A percentile compares a stretch with the other conserved stretches of the same genome.
These are phyloP conservation scores for Selene dorsalis DNA, from an alignment of 2,797 vertebrate species.

Conservation along the genomic window DNA sequence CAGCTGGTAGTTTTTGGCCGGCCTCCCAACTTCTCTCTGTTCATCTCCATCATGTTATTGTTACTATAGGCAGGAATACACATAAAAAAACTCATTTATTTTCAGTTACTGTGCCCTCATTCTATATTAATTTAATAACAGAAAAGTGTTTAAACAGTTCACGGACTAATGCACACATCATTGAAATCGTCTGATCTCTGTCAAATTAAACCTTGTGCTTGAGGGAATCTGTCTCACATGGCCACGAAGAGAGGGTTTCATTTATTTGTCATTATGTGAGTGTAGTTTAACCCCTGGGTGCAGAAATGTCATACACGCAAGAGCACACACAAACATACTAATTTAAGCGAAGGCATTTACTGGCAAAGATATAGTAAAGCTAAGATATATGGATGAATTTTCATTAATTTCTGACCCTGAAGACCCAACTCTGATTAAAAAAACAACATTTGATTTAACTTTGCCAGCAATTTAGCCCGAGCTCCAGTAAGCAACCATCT, in stretches of 20 bases:
- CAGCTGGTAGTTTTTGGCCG: slow-evolving; percentile 51
- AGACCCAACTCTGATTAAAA: not conserved
- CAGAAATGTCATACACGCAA: not conserved
- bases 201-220: not conserved
- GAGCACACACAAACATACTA: not conserved
- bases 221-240: not conserved
- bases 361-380: not conserved
- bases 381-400: not conserved
- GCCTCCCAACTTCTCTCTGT: slow-evolving; percentile 20
- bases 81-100: slow-evolving; percentile 27
- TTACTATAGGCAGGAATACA: slow-evolving; percentile 5
- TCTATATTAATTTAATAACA: slow-evolving; percentile 20
- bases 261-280: not conserved
- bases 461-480: not conserved
- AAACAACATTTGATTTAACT: not conserved
- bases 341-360: not conserved
- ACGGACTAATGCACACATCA: slow-evolving; percentile 17
- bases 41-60: slow-evolving; percentile 7
- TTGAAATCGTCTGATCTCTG: slow-evolving; percentile 14
- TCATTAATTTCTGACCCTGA: slow-evolving; percentile 1
- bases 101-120: not conserved
- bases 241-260: slow-evolving; percentile 4
- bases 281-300: not conserved
- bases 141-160: slow-evolving; percentile 16
- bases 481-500: not conserved